Evolutionary conservation across 2,113 vertebrate genomes (phyloP).

Genomic region (Callipepla squamata): DNA sequence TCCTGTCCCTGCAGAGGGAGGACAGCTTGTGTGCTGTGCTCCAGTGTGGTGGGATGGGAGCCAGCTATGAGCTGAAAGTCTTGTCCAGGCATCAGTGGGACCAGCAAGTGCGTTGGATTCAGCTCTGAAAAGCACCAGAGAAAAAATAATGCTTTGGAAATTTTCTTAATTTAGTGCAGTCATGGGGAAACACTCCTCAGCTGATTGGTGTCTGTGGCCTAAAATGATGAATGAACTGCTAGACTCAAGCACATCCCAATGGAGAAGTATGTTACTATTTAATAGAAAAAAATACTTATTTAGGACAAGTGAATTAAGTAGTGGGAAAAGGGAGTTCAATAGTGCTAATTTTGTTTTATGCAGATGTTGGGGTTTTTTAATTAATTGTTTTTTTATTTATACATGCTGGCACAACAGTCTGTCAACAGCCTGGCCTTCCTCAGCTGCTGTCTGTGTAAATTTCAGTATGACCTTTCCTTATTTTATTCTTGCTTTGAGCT

Average conservation of each 20-base stretch:
- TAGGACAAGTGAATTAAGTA: background rate
- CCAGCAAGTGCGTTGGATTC: background rate
- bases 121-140: background rate
- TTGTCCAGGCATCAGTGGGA: background rate
- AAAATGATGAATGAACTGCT: background rate
- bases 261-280: background rate
- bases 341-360: background rate
- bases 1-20: background rate
- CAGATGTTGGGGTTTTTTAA: background rate
- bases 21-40: background rate
- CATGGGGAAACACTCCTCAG: background rate
- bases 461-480: background rate
- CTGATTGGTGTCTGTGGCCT: background rate
- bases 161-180: background rate
- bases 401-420: background rate
- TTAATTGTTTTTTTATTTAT: background rate
- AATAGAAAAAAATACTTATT: background rate
- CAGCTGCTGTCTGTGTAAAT: background rate
- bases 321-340: background rate
- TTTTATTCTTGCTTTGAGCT: background rate
- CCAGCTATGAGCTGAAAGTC: background rate
- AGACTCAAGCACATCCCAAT: background rate
- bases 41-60: slow-evolving; percentile 17
- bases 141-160: background rate
- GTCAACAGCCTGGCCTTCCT: background rate